Conservation (phyloP, 1,140 invertebrate species). For the Globodera ellingtonae region DNA sequence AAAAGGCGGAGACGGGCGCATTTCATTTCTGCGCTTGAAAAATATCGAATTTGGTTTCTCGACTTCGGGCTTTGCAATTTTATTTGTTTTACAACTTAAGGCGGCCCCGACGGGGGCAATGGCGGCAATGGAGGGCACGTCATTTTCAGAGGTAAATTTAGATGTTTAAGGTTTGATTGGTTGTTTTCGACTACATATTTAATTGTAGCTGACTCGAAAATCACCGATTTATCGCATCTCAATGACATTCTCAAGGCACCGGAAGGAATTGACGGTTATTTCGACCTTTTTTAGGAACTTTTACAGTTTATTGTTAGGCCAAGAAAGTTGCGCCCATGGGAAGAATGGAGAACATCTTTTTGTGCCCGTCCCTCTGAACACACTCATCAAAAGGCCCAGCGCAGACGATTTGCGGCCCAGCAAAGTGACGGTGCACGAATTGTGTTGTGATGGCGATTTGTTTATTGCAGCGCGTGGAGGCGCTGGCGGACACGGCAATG, state of each 20-base stretch:
- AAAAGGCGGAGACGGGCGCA: slow-evolving; percentile 85
- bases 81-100: not conserved
- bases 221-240: slow-evolving; percentile 38
- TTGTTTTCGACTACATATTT: slow-evolving; percentile 6
- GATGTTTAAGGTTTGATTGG: not conserved
- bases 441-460: slow-evolving; percentile 75
- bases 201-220: slow-evolving; percentile 57
- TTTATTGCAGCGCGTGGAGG: slow-evolving; percentile 92
- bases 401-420: slow-evolving; percentile 37
- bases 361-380: slow-evolving; percentile 80
- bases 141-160: slow-evolving; percentile 69
- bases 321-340: slow-evolving; percentile 75
- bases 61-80: not conserved
- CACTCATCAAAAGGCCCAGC: slow-evolving; percentile 73
- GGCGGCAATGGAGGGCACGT: slow-evolving; percentile 93
- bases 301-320: slow-evolving; percentile 69
- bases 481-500: slow-evolving; percentile 89
- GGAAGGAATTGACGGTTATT: slow-evolving; percentile 34
- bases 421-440: slow-evolving; percentile 72
- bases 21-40: slow-evolving; percentile 80
- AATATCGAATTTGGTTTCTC: slow-evolving; percentile 75
- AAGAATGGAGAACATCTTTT: slow-evolving; percentile 77
- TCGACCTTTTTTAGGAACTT: not conserved
- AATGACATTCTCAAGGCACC: slow-evolving; percentile 24
- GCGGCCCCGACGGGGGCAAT: slow-evolving; percentile 92